Evolutionary conservation across 37 sponge, comb jelly and placozoan species (phyloP), one percentile per base, ranked within the genome.

Genomic region (Corticium candelabrum): DNA sequence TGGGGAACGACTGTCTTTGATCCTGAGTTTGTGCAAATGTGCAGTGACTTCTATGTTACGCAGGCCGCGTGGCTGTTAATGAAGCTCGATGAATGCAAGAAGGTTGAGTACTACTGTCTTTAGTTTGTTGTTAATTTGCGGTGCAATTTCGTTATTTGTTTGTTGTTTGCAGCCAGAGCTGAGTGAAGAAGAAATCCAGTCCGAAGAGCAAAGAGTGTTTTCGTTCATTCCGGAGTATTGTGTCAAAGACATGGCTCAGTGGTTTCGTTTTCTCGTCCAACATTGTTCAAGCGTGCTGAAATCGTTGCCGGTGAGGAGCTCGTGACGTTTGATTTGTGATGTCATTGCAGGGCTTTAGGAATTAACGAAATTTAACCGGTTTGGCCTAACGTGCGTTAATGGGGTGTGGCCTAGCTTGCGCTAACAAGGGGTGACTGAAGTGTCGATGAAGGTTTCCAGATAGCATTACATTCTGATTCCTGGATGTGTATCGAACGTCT

Each of bases 41-140:
- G 84, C 80, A 67, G 78, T 35, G 78, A 90, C 37, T 90, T 90
- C 82, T 90, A 90, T 79, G 79, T 90, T 84, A 90, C 90, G 21
- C 80, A 82, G 40, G 79, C 87, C 41, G 87, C 86, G 32, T 90
- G 90, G 90, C 31, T 90, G 37, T 74, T 68, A 35, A 86, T 69
- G 80, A 76, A 68, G 67, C 38, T 90, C 56, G 90, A 86, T 71
- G 34, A 56, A 39, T 85, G 81, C 73, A 32, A 37, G 37, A 33
- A 86, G 69, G 90, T 89, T 34, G 15, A 2, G 31, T 70, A 32
- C 4, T 43, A 11, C 11, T 5, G 56, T 43, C 11, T 70, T 70
- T 4, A 70, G 73, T 4, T 78, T 3, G 4, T 29, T 31, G 15
- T 31, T 30, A 31, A 27, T 80, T 3, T 80, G 30, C 29, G 71